phyloP scores from a whole-genome alignment of 2,797 vertebrate species.

The Sebastes steindachneri region DNA sequence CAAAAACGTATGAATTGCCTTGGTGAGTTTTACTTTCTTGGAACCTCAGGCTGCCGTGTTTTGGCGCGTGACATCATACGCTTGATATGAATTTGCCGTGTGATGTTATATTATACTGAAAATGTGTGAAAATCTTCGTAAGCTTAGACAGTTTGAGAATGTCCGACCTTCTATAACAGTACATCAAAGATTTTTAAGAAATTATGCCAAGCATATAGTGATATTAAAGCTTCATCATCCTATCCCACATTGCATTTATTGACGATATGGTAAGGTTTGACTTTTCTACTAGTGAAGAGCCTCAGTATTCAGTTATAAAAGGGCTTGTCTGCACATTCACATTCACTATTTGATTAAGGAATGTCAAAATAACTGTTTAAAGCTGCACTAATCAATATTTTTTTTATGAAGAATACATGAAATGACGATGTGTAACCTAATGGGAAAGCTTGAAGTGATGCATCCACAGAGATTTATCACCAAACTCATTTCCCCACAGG shows the following conservation, averaged over 20 bases:
- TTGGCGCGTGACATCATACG: neutral
- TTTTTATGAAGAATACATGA: neutral
- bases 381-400: neutral
- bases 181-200: neutral
- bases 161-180: neutral
- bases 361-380: neutral
- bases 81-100: conserved; percentile 21
- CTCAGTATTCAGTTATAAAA: neutral
- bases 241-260: neutral
- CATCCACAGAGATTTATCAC: neutral
- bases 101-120: neutral
- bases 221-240: neutral
- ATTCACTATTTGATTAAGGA: neutral
- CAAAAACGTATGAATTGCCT: neutral
- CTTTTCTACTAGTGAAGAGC: neutral
- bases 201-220: neutral
- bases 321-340: neutral
- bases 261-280: neutral
- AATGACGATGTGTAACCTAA: neutral
- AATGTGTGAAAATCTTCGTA: neutral
- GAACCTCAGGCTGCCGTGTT: conserved; percentile 13
- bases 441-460: neutral
- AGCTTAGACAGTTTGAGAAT: neutral
- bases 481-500: neutral
- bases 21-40: conserved; percentile 19